Percentiles rank a stretch among this genome's conserved stretches.
These are phyloP conservation scores for Rhynchomys soricoides DNA, from an alignment of 2,113 vertebrate species.

Conservation along the genomic window DNA sequence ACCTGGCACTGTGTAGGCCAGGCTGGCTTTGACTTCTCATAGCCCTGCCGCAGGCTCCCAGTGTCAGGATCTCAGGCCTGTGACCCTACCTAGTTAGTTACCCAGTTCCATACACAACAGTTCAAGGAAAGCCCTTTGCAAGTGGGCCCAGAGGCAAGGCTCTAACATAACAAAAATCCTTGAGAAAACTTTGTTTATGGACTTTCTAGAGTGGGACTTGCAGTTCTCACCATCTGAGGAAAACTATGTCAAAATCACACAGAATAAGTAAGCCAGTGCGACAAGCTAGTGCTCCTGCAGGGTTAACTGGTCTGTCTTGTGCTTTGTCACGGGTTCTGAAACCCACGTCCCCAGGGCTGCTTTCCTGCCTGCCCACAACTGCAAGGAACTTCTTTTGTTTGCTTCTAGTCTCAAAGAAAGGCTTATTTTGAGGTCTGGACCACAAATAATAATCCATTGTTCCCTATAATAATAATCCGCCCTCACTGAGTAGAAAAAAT, in stretches of 20 bases:
- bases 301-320: conserved; percentile 5
- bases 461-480: conserved; percentile 77
- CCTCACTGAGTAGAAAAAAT: conserved; percentile 72
- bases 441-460: conserved; percentile 78
- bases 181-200: neutral
- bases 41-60: neutral
- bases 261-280: neutral
- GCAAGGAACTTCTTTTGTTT: conserved; percentile 80
- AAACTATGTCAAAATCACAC: neutral
- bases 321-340: conserved; percentile 49
- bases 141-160: neutral
- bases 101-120: neutral
- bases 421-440: conserved; percentile 83
- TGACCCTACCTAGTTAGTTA: neutral
- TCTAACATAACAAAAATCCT: neutral
- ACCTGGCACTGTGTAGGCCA: too few relatives aligned
- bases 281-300: neutral
- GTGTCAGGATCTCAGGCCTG: neutral
- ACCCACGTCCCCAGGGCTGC: conserved; percentile 59
- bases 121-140: neutral
- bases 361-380: conserved; percentile 71
- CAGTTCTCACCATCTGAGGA: neutral
- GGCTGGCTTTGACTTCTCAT: neutral
- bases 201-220: neutral
- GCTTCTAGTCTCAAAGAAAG: conserved; percentile 78